Percentiles rank a stretch among this genome's conserved stretches.
phyloP scores from a whole-genome alignment of 2,113 vertebrate species.

The Cavia aperea region DNA sequence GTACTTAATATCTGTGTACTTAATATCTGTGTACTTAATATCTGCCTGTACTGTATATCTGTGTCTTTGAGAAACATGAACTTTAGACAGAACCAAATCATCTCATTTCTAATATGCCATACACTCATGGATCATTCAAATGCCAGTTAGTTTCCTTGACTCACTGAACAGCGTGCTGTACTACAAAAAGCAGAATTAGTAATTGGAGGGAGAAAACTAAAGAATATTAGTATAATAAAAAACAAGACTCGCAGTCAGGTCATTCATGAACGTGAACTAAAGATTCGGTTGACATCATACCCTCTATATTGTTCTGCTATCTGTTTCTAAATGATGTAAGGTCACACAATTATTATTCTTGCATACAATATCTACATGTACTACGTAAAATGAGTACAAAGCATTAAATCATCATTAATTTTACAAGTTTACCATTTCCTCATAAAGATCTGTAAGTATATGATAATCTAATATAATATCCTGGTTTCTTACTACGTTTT shows the following conservation, averaged over 20 bases:
- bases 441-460: not conserved
- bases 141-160: not conserved
- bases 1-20: too few relatives aligned
- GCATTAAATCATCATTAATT: not conserved
- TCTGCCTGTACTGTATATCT: not conserved
- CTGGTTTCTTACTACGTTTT: not conserved
- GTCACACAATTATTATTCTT: not conserved
- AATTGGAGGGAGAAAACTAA: not conserved
- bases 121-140: not conserved
- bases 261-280: not conserved
- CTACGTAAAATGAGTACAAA: not conserved
- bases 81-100: not conserved
- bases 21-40: too few relatives aligned
- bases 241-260: not conserved
- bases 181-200: not conserved
- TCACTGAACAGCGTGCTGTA: not conserved
- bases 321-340: not conserved
- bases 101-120: not conserved
- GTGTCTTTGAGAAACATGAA: not conserved
- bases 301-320: not conserved
- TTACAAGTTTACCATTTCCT: not conserved
- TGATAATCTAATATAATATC: not conserved
- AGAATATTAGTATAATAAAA: not conserved
- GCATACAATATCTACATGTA: not conserved
- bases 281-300: not conserved